Percentiles rank a stretch among this genome's conserved stretches.
Conservation (phyloP, 2,113 vertebrate species). For the Odocoileus hemionus region DNA sequence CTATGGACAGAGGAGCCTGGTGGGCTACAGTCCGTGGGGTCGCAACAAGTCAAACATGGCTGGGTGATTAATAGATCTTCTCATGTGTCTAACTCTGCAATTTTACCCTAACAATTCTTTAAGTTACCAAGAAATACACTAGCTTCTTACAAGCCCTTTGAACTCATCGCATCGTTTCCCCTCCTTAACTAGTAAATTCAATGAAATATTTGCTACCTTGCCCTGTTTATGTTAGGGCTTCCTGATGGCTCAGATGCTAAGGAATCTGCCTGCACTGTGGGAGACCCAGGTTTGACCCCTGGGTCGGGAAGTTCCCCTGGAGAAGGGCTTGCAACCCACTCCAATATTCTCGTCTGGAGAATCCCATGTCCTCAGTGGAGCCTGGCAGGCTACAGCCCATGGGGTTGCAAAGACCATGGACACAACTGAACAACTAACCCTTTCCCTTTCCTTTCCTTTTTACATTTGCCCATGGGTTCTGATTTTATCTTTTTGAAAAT, state of each 20-base stretch:
- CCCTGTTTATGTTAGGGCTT: background rate
- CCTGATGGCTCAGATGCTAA: background rate
- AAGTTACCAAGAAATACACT: background rate
- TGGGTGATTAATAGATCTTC: background rate
- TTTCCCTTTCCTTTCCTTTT: background rate
- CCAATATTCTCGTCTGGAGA: background rate
- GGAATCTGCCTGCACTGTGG: background rate
- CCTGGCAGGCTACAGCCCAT: background rate
- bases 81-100: background rate
- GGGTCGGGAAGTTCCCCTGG: rapidly evolving
- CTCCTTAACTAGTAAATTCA: background rate
- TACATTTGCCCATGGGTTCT: background rate
- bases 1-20: background rate
- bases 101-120: background rate
- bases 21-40: background rate
- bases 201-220: background rate
- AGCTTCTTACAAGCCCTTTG: background rate
- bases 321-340: background rate
- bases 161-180: background rate
- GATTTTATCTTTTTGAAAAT: background rate
- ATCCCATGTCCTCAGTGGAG: background rate
- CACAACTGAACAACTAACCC: background rate
- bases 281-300: background rate
- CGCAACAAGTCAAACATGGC: background rate
- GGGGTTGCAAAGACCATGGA: background rate